These are phyloP conservation scores for Chorisops tibialis DNA, from an alignment of 2,888 invertebrate genomes.

Conservation along the genomic window DNA sequence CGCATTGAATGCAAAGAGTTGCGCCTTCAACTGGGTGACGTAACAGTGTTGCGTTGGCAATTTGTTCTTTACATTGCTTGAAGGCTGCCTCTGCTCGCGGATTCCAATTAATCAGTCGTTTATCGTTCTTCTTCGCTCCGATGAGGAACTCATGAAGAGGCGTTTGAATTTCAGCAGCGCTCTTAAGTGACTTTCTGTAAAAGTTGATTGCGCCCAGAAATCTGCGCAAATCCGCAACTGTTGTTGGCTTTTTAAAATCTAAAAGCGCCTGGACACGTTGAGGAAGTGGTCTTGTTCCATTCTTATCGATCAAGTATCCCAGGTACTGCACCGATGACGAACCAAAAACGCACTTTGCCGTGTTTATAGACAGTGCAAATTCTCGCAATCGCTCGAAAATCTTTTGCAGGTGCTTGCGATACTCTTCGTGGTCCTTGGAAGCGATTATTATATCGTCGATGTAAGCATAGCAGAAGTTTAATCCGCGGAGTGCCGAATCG, in stretches of 20 bases:
- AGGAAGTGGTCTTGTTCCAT: too few species aligned
- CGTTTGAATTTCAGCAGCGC: not conserved
- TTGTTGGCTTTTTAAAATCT: not conserved
- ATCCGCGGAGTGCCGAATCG: constrained; percentile 37
- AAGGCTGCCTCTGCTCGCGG: not conserved
- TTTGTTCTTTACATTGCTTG: not conserved
- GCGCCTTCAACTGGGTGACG: not conserved
- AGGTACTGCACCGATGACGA: constrained; percentile 15
- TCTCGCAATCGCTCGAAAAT: constrained; percentile 35
- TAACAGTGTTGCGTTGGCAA: not conserved
- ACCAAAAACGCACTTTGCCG: constrained; percentile 33
- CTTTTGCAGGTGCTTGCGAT: constrained; percentile 33
- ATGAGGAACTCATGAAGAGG: not conserved
- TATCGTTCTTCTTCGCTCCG: not conserved
- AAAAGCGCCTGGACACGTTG: not conserved
- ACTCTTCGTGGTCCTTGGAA: constrained; percentile 33
- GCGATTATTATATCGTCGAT: constrained; percentile 40
- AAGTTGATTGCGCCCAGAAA: not conserved
- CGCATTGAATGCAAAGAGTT: not conserved
- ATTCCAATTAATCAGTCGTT: not conserved
- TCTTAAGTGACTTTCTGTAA: not conserved
- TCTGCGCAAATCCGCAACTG: not conserved
- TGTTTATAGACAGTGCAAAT: constrained; percentile 34
- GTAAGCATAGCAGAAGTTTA: constrained; percentile 37
- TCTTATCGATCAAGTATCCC: not conserved